These are phyloP conservation scores for Ameiurus melas DNA, from an alignment of 2,113 vertebrate species.

Conservation along the genomic window DNA sequence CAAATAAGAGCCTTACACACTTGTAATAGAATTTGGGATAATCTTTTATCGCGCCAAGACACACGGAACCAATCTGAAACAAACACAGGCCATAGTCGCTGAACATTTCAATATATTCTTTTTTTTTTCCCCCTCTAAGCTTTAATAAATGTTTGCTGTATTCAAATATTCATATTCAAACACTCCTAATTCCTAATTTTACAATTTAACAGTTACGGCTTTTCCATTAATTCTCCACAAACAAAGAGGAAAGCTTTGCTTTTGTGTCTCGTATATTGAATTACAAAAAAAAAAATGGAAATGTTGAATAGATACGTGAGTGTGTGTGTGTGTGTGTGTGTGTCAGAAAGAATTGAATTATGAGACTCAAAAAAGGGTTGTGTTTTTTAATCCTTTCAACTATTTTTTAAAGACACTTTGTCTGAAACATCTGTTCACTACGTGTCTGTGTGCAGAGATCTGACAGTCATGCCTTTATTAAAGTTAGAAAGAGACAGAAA, in stretches of 20 bases:
- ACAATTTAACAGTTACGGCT: constrained; percentile 75
- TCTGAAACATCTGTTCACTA: too few species aligned
- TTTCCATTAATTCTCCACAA: constrained; percentile 75
- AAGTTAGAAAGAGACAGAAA: too few species aligned
- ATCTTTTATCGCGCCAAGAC: constrained; percentile 91
- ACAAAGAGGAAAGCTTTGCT: constrained; percentile 65
- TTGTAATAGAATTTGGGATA: constrained; percentile 93
- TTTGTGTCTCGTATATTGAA: constrained; percentile 64
- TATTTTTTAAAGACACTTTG: too few species aligned
- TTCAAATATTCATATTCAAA: constrained; percentile 67
- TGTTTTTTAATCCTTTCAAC: neutral
- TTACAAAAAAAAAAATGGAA: constrained; percentile 56
- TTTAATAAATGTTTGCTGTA: constrained; percentile 89
- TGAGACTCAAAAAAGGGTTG: neutral
- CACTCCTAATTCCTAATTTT: constrained; percentile 70
- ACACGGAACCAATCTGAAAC: constrained; percentile 87
- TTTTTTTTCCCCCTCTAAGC: constrained; percentile 77
- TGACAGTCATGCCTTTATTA: too few species aligned
- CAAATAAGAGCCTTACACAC: constrained; percentile 84
- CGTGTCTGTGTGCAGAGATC: too few species aligned
- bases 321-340: constrained; percentile 58
- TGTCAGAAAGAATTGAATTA: neutral
- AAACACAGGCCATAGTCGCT: constrained; percentile 81
- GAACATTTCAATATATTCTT: constrained; percentile 87
- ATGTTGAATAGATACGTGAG: constrained; percentile 53